A percentile compares a stretch with the other conserved stretches of the same genome.
Conservation (phyloP, 2,888 invertebrate genomes). For the Hymenopus coronatus region DNA sequence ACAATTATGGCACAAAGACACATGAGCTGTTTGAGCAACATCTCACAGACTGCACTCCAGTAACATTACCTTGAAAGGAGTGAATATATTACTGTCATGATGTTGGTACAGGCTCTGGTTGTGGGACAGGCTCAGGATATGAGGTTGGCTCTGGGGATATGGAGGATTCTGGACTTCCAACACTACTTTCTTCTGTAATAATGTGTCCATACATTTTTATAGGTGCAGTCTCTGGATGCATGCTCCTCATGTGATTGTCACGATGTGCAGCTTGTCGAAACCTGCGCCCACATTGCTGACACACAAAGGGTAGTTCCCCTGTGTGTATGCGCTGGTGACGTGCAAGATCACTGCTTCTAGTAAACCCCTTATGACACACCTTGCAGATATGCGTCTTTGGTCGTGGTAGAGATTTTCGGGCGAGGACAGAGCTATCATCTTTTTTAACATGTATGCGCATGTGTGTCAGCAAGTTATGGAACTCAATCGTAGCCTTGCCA, state of each 20-base stretch:
- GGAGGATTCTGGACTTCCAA: neutral
- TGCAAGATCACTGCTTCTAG: slow-evolving; percentile 33
- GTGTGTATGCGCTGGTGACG: slow-evolving; percentile 34
- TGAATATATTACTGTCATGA: neutral
- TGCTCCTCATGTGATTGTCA: slow-evolving; percentile 32
- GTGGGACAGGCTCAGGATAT: neutral
- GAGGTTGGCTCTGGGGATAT: neutral
- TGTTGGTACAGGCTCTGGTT: neutral
- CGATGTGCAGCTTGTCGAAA: slow-evolving; percentile 34
- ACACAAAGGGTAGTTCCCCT: slow-evolving; percentile 34
- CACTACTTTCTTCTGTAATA: neutral
- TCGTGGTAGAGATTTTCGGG: slow-evolving; percentile 23
- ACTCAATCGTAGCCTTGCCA: slow-evolving; percentile 7
- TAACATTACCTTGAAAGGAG: neutral
- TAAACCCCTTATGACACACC: slow-evolving; percentile 33
- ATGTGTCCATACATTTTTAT: neutral
- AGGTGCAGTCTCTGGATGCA: slow-evolving; percentile 22
- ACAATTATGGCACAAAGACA: too few species aligned
- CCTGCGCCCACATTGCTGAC: slow-evolving; percentile 34
- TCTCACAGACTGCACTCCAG: neutral
- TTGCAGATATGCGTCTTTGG: slow-evolving; percentile 35
- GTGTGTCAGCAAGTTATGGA: slow-evolving; percentile 21
- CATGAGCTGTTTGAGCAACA: neutral
- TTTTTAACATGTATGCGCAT: slow-evolving; percentile 6
- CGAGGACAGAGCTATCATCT: neutral